A percentile compares a stretch with the other conserved stretches of the same genome.
phyloP scores from a whole-genome alignment of 2,113 vertebrate species.

The Ahaetulla prasina region DNA sequence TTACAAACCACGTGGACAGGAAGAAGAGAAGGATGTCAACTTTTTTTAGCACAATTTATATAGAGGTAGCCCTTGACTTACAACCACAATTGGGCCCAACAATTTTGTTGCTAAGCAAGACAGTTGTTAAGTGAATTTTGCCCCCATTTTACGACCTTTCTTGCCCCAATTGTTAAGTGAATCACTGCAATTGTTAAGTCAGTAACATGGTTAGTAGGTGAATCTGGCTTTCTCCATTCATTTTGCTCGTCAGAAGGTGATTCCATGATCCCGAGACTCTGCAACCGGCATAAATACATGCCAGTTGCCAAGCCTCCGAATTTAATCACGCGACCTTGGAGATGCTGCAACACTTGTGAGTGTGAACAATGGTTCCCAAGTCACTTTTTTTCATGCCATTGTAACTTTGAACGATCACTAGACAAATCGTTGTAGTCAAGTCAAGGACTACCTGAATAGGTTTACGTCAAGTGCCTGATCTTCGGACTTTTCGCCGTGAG shows the following conservation, averaged over 20 bases:
- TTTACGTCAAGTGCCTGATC: too few relatives aligned
- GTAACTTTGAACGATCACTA: not conserved
- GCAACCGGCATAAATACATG: not conserved
- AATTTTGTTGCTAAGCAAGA: not conserved
- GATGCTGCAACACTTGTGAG: not conserved
- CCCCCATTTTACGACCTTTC: not conserved
- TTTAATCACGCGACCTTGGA: not conserved
- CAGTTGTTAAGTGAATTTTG: not conserved
- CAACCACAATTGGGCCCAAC: not conserved
- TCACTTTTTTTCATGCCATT: not conserved
- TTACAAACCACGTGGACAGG: conserved; percentile 32
- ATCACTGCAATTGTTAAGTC: not conserved
- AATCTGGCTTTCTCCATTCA: not conserved
- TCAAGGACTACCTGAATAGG: not conserved
- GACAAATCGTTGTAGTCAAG: not conserved
- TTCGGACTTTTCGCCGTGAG: too few relatives aligned
- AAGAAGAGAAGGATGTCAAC: conserved; percentile 24
- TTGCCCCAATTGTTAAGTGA: not conserved
- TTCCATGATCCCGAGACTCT: not conserved
- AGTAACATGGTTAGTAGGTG: not conserved
- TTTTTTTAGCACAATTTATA: conserved; percentile 24
- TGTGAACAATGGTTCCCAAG: not conserved
- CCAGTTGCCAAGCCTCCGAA: not conserved
- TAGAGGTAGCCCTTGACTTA: not conserved
- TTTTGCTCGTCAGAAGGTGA: not conserved